Base-by-base conservation (phyloP, 1,140 invertebrate species). In the Lucilia cuprina region DNA sequence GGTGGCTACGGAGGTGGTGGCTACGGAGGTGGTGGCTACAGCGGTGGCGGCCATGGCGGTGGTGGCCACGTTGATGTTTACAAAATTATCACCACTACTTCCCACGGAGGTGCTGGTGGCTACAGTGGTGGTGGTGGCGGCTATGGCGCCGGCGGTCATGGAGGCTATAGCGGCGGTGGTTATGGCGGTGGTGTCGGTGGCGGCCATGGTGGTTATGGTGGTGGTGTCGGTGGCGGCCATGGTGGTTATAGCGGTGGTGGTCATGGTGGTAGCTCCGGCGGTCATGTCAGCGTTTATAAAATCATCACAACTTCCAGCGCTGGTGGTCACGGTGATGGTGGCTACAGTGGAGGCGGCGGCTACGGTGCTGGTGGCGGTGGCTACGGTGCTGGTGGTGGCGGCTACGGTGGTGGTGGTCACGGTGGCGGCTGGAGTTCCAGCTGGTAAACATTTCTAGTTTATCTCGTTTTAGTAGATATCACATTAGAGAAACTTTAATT, bases 301-400 rank as follows among this genome's bases (percentile, higher is more conserved):
- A n/a, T n/a, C n/a, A n/a, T n/a, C n/a, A n/a, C n/a, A n/a, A n/a
- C n/a, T n/a, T n/a, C n/a, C n/a, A n/a, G 80, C 34, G 75, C 78
- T 25, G 86, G 85, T 19, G 80, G 84, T n/a, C n/a, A n/a, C n/a
- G n/a, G n/a, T n/a, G n/a, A n/a, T n/a, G n/a, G n/a, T 21, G 17
- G 9, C 34, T 9, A 30, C 34, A 13, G 60, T 34, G 84, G 85
- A n/a, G n/a, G n/a, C 3, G 87, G 87, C 34, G 83, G 85, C 19
- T 74, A 84, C 10, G 65, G 60, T 35, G 55, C 60, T 14, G 17
- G 30, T 41, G 65, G 85, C 17, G 80, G 55, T 34, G 25, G 82
- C 4, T 41, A 49, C 13, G 7, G 21, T 60, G 19, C n/a, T n/a
- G n/a, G n/a, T n/a, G n/a, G 35, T 2, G 78, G 78, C 17, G 83